Conservation (phyloP, 2,888 invertebrate species). For the Buathra laborator region DNA sequence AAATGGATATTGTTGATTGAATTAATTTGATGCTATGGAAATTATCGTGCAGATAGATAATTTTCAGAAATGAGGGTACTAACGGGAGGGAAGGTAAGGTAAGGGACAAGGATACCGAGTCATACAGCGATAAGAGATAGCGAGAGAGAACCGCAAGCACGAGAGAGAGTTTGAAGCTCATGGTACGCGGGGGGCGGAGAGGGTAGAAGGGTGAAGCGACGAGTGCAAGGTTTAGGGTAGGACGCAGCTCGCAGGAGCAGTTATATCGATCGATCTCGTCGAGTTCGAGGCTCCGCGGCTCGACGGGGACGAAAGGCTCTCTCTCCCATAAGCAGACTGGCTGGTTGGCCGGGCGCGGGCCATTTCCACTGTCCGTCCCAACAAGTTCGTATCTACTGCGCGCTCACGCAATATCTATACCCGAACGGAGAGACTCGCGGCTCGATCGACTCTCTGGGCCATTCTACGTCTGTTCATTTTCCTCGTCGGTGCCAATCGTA, state of each 20-base stretch:
- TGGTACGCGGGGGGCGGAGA: constrained; percentile 57
- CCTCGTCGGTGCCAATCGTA: constrained; percentile 1
- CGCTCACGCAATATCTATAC: constrained; percentile 23
- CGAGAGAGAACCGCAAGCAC: too few species aligned
- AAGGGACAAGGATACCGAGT: too few species aligned
- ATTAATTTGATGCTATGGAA: too few species aligned
- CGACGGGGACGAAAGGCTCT: constrained; percentile 41
- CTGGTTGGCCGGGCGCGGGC: constrained; percentile 76
- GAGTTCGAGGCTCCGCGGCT: constrained; percentile 62
- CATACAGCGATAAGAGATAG: too few species aligned
- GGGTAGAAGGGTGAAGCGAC: constrained; percentile 38
- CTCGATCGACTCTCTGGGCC: constrained; percentile 28
- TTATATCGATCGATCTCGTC: constrained; percentile 82
- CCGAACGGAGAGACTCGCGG: background rate
- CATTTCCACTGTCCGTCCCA: constrained; percentile 69
- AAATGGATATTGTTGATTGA: too few species aligned
- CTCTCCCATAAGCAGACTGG: constrained; percentile 70
- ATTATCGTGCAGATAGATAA: too few species aligned
- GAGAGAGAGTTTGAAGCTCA: constrained; percentile 64
- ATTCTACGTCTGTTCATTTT: constrained; percentile 7
- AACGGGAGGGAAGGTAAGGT: too few species aligned
- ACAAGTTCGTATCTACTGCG: constrained; percentile 61
- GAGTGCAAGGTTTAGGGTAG: constrained; percentile 78
- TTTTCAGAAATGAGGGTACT: too few species aligned
- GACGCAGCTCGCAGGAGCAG: constrained; percentile 82